A percentile compares a stretch with the other conserved stretches of the same genome.
Evolutionary conservation across 2,113 vertebrate genomes (phyloP).

Genomic region (Mirounga angustirostris): DNA sequence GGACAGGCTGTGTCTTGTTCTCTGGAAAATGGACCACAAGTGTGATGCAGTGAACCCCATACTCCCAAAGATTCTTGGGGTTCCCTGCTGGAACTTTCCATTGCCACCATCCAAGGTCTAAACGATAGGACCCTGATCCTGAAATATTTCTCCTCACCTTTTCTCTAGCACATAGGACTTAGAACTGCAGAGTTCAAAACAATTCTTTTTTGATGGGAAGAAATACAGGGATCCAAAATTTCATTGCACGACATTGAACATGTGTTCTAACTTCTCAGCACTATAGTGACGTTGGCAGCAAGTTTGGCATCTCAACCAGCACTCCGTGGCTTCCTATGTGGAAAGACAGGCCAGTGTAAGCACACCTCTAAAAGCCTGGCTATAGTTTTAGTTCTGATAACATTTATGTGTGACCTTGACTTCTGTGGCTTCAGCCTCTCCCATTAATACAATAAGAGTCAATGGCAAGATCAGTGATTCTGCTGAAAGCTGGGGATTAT

Average conservation of each 20-base stretch:
- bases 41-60: neutral
- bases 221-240: neutral
- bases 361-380: neutral
- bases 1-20: neutral
- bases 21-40: neutral
- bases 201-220: neutral
- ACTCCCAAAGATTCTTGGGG: neutral
- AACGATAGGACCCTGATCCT: neutral
- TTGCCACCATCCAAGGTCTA: neutral
- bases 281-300: neutral
- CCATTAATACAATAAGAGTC: neutral
- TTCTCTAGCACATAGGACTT: neutral
- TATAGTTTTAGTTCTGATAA: neutral
- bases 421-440: neutral
- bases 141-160: neutral
- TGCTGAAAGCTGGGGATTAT: neutral
- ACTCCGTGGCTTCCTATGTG: neutral
- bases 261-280: neutral
- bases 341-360: neutral
- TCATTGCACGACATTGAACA: neutral
- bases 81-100: conserved; percentile 5
- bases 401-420: neutral
- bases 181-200: neutral
- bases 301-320: neutral
- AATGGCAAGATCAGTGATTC: neutral